These are phyloP conservation scores for Lysandra bellargus DNA, from an alignment of 2,888 invertebrate species.

Conservation along the genomic window DNA sequence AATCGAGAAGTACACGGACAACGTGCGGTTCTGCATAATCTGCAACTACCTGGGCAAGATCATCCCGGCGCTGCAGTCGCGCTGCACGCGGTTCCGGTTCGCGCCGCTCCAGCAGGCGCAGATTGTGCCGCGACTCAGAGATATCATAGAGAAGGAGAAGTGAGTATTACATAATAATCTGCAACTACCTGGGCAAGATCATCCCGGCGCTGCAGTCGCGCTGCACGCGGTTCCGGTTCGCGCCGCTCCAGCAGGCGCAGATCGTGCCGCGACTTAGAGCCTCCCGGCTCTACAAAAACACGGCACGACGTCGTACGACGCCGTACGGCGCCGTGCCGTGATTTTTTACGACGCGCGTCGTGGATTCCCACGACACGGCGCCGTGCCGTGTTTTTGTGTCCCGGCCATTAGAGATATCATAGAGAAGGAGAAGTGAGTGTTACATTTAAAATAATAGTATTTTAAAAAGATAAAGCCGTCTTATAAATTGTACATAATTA, in stretches of 20 bases:
- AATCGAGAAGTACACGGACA: constrained; percentile 99
- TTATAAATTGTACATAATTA: too few relatives aligned
- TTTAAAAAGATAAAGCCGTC: too few relatives aligned
- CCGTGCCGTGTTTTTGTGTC: too few relatives aligned
- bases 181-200: constrained; percentile 98
- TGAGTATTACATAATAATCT: constrained; percentile 85
- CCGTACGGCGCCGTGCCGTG: too few relatives aligned
- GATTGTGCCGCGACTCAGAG: constrained; percentile 92
- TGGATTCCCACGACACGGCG: too few relatives aligned
- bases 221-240: constrained; percentile 97
- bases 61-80: constrained; percentile 98
- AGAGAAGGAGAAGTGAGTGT: constrained; percentile 87
- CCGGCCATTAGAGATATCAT: constrained; percentile 81
- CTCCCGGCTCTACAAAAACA: too few relatives aligned
- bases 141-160: constrained; percentile 92
- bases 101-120: constrained; percentile 92
- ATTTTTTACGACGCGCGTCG: too few relatives aligned
- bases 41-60: constrained; percentile 99
- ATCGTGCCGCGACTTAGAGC: constrained; percentile 92
- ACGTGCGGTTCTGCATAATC: constrained; percentile 98
- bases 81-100: constrained; percentile 98
- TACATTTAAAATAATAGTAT: too few relatives aligned
- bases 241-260: constrained; percentile 91
- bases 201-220: constrained; percentile 99
- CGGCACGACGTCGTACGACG: too few relatives aligned